Percentiles rank a stretch among this genome's conserved stretches.
Evolutionary conservation across 2,797 vertebrate species (phyloP).

Genomic region (Carapus acus): DNA sequence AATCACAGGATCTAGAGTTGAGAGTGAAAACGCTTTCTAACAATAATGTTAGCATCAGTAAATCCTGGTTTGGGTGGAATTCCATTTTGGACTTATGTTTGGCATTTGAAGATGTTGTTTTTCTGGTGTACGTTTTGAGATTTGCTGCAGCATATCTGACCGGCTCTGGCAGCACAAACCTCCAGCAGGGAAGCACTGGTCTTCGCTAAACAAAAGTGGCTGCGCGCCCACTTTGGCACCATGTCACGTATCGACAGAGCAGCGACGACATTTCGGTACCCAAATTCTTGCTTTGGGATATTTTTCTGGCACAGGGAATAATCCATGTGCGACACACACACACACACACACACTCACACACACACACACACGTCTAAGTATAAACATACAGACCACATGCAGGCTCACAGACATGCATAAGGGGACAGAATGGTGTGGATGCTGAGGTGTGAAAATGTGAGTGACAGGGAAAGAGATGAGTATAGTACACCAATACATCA

Average conservation of each 20-base stretch:
- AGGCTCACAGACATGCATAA: slow-evolving; percentile 23
- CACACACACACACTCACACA: slow-evolving; percentile 29
- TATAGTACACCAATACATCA: slow-evolving; percentile 51
- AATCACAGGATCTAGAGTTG: too few relatives aligned
- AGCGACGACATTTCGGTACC: slow-evolving; percentile 58
- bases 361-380: slow-evolving; percentile 7
- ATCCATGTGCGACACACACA: slow-evolving; percentile 44
- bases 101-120: slow-evolving; percentile 27
- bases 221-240: slow-evolving; percentile 52
- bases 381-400: slow-evolving; percentile 3
- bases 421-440: slow-evolving; percentile 52
- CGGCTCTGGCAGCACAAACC: slow-evolving; percentile 42
- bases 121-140: slow-evolving; percentile 28
- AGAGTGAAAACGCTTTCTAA: background rate
- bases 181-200: slow-evolving; percentile 42
- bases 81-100: slow-evolving; percentile 31
- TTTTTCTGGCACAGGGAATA: slow-evolving; percentile 61
- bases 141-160: slow-evolving; percentile 37
- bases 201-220: slow-evolving; percentile 55
- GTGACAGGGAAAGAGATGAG: slow-evolving; percentile 62
- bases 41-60: slow-evolving; percentile 21
- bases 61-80: slow-evolving; percentile 11
- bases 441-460: slow-evolving; percentile 64
- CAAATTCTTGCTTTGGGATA: slow-evolving; percentile 61
- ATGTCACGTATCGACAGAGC: slow-evolving; percentile 57